Conservation (phyloP, 2,113 vertebrate species). For the Laterallus jamaicensis region DNA sequence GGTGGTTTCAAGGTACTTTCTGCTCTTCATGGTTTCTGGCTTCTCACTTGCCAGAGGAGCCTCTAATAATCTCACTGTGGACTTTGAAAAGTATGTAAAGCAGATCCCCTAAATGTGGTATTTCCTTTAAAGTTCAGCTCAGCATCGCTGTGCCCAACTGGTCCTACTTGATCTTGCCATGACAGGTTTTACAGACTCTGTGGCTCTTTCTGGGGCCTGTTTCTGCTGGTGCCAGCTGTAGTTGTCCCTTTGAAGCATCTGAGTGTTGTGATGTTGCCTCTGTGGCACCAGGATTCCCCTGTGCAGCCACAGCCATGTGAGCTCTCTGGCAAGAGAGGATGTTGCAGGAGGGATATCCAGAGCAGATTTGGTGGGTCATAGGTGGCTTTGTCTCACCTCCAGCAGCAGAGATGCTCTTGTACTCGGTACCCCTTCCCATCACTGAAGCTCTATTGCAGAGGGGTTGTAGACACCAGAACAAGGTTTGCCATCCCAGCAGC, state of each 20-base stretch:
- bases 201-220: not conserved
- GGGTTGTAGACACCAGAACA: not conserved
- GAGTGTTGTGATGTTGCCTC: not conserved
- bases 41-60: not conserved
- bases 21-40: not conserved
- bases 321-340: not conserved
- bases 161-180: not conserved
- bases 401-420: not conserved
- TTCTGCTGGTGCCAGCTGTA: not conserved
- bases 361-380: not conserved
- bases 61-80: not conserved
- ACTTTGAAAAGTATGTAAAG: not conserved
- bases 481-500: not conserved
- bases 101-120: not conserved
- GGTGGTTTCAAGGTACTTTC: not conserved
- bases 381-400: not conserved
- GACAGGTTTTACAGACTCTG: not conserved
- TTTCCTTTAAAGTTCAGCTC: not conserved
- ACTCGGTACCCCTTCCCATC: not conserved
- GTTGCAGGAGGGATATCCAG: fast-evolving
- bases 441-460: not conserved
- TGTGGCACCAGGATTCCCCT: not conserved
- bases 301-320: fast-evolving
- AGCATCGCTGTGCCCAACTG: not conserved
- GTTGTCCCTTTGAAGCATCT: not conserved